Base-by-base conservation (phyloP, 1,140 invertebrate genomes). In the Drosophila trapezifrons region DNA sequence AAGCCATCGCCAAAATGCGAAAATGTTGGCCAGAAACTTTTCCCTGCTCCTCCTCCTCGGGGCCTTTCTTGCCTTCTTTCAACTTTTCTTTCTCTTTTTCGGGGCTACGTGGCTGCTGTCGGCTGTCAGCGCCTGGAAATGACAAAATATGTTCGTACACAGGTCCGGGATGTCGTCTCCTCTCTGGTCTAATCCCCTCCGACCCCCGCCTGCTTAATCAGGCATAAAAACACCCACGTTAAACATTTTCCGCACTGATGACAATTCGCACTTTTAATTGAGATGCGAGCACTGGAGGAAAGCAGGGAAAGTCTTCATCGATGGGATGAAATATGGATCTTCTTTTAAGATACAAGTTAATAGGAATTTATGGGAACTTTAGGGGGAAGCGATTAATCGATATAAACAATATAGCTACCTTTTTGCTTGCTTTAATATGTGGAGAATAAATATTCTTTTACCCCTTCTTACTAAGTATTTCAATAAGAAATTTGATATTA, bases 261-360 rank as follows among this genome's bases (percentile, higher is more conserved):
- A 52, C 46, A 75, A 78, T 70, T 78, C 43, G 69, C 81, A 80
- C 60, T 81, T 77, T 75, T 77, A 78, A 78, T 76, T 76, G 73
- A 59, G 59, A 56, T 35, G 46, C 42, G 37, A 17, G 25, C 52
- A 58, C 59, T 49, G 56, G n/a, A 8, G 27, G 35, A 29, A 25
- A 60, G 17, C 13, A 6, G 18, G 4, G 18, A 9, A 35, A 13
- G 27, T 32, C 12, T 49, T 29, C 4, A 15, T 32, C 18, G 12
- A 49, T 49, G 22, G 1, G 0, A 9, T 0, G 13, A 37, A 37
- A 37, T 20, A 6, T 37, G 3, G 29, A 4, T n/a, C 37, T 15
- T n/a, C 5, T n/a, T n/a, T 38, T 7, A 0, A 4, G 37, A 38
- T n/a, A 20, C 4, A 35, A 37, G 0, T 20, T 20, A 9, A 15